Base-by-base conservation (phyloP, 2,113 vertebrate genomes). In the Hirundichthys speculiger region DNA sequence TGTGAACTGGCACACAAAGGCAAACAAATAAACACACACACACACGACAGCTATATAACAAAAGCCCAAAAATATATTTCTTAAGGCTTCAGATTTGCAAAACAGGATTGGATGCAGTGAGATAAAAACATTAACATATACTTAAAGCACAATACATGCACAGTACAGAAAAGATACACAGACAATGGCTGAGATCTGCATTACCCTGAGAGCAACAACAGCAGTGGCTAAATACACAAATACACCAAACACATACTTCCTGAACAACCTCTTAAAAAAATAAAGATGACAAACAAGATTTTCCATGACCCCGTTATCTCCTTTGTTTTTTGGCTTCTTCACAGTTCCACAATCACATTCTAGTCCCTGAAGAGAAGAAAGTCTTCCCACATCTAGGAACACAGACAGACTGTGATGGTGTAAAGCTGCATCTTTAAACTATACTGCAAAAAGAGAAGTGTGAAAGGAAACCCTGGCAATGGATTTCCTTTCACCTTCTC, bases 101-200 rank as follows among this genome's bases (percentile, higher is more conserved):
- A 87, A 79, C 34, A 55, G 74, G 77, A 84, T 81, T 57, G 80
- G 73, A 82, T 79, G 63, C 66, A 82, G 61, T 53, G 63, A 73
- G 74, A 87, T 87, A 84, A 84, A 80, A 77, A 86, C 84, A 88
- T 84, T 81, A 79, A 72, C 84, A 84, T 87, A 75, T 48, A 53
- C 56, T 82, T 86, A 80, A 78, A 80, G 77, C 63, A 78, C 69
- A 85, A 79, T 75, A 40, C 59, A 78, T 45, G 58, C 24, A 41
- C 22, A 66, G 58, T 47, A 39, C 54, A 70, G 67, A 77, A 77
- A 78, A 58, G 7, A 69, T 24, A 38, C 43, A 50, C 22, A 70
- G 21, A 69, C 53, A 30, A 19, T 3, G 60, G 30, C 3, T 70
- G 39, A 8, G 21, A 56, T 55, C 45, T 39, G 62, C 42, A 52